Conservation (phyloP, 2,797 vertebrate species). For the Chelmon rostratus region DNA sequence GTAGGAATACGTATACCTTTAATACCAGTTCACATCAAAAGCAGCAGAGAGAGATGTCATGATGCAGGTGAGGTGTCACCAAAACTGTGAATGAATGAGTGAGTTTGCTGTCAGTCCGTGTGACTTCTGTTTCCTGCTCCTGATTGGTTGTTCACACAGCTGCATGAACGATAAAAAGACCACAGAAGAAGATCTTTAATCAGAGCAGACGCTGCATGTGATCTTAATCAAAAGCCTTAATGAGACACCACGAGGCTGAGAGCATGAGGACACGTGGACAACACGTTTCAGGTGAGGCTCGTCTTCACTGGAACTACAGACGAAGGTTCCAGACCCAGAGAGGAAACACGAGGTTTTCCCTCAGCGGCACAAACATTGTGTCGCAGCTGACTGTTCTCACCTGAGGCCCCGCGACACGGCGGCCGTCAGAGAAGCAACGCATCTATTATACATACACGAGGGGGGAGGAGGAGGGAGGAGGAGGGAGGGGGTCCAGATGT, state of each 20-base stretch:
- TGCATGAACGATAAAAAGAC: background rate
- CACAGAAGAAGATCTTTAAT: too few relatives aligned
- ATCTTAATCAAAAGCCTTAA: too few relatives aligned
- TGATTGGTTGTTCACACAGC: slow-evolving; percentile 30
- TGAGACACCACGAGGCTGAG: too few relatives aligned
- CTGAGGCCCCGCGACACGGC: slow-evolving; percentile 29
- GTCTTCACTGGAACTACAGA: too few relatives aligned
- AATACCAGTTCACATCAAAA: background rate
- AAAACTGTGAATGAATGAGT: slow-evolving; percentile 12
- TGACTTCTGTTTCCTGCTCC: slow-evolving; percentile 51
- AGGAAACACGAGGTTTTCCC: background rate
- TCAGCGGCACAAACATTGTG: background rate
- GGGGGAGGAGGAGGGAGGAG: rapidly evolving
- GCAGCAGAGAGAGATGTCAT: background rate
- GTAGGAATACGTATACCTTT: too few relatives aligned
- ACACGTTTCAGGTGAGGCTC: too few relatives aligned
- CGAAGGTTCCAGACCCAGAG: too few relatives aligned
- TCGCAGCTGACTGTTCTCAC: slow-evolving; percentile 27
- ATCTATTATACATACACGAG: slow-evolving; percentile 62
- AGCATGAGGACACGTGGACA: too few relatives aligned
- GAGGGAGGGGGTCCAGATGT: slow-evolving; percentile 65
- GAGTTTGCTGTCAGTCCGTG: slow-evolving; percentile 26
- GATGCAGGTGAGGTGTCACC: background rate
- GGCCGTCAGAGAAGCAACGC: slow-evolving; percentile 11
- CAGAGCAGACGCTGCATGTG: too few relatives aligned